Evolutionary conservation across 37 sponge, comb jelly and placozoan species (phyloP), one percentile per base, ranked within the genome.

Genomic region (Hormiphora californensis): DNA sequence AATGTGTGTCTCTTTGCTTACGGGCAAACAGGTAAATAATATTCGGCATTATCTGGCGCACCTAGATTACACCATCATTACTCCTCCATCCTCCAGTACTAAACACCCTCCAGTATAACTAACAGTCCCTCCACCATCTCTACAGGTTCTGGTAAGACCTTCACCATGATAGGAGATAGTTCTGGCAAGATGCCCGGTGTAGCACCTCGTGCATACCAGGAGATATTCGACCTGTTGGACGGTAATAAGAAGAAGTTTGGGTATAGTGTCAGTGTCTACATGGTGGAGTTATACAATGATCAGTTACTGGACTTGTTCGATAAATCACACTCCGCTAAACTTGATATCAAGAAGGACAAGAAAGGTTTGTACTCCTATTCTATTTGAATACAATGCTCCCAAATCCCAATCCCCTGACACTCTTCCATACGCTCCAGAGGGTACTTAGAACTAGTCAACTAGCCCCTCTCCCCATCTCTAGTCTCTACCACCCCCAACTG

Each of bases 21-120:
- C 40, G 91, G 91, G 1, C 91, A 91, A 88, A 92, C 92, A 32
- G 92, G 92, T n/a, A n/a, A n/a, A n/a, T n/a, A n/a, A n/a, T n/a
- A n/a, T n/a, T n/a, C n/a, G n/a, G n/a, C n/a, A n/a, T n/a, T n/a
- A n/a, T n/a, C n/a, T n/a, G n/a, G n/a, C n/a, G n/a, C n/a, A n/a
- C n/a, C n/a, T n/a, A n/a, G n/a, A n/a, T n/a, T n/a, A n/a, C n/a
- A n/a, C n/a, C n/a, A n/a, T n/a, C n/a, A n/a, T n/a, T n/a, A n/a
- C n/a, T n/a, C n/a, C n/a, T n/a, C n/a, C n/a, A n/a, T n/a, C n/a
- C n/a, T n/a, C n/a, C n/a, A n/a, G n/a, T n/a, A n/a, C n/a, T n/a
- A n/a, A n/a, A n/a, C n/a, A n/a, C n/a, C n/a, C n/a, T n/a, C n/a
- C n/a, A n/a, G n/a, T n/a, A n/a, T n/a, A n/a, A n/a, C n/a, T n/a